A percentile compares a stretch with the other conserved stretches of the same genome.
phyloP scores from a whole-genome alignment of 2,113 vertebrate species.

The Pavo muticus region DNA sequence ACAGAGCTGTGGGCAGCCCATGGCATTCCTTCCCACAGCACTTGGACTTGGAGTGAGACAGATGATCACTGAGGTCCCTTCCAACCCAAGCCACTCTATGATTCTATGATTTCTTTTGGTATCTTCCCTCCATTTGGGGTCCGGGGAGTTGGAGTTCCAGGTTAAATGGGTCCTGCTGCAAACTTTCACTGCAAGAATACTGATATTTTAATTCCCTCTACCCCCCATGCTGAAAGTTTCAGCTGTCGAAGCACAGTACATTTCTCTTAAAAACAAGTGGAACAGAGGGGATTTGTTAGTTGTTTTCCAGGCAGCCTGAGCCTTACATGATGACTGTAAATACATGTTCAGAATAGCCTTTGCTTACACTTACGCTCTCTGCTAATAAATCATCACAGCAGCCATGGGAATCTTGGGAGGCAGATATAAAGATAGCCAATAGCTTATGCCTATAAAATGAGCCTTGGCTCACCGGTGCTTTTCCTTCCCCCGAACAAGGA shows the following conservation, averaged over 20 bases:
- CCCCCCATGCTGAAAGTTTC: neutral
- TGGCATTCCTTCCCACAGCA: no score
- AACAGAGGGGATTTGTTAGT: neutral
- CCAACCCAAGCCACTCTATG: no score
- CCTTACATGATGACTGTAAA: neutral
- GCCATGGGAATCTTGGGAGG: neutral
- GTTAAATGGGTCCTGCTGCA: neutral
- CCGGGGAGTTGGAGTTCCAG: neutral
- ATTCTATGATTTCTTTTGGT: neutral
- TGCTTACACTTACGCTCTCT: neutral
- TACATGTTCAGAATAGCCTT: neutral
- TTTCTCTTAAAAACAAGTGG: neutral
- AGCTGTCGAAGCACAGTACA: neutral
- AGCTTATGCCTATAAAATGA: neutral
- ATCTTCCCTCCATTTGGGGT: neutral
- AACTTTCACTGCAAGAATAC: neutral
- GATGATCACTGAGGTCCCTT: no score
- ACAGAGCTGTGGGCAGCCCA: no score
- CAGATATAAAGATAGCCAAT: neutral
- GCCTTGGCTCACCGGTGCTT: neutral
- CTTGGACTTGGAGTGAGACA: no score
- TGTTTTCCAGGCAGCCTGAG: accelerated
- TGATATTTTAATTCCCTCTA: neutral
- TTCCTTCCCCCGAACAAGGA: slow-evolving; percentile 25
- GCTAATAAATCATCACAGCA: slow-evolving; percentile 14